Percentiles rank a stretch among this genome's conserved stretches.
Evolutionary conservation across 2,113 vertebrate species (phyloP).

Genomic region (Eira barbara): DNA sequence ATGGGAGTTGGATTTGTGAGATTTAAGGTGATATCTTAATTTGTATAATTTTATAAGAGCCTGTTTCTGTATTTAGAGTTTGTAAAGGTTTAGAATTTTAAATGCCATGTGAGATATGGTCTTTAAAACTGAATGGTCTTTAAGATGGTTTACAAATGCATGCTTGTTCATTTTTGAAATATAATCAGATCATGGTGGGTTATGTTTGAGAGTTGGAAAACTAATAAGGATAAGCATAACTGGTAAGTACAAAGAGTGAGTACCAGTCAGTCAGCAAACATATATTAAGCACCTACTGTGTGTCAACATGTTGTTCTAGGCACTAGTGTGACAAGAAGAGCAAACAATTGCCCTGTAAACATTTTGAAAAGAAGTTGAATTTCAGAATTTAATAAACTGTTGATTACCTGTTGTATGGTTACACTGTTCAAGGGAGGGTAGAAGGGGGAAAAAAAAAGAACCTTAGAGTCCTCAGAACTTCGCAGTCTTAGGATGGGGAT

Average conservation of each 20-base stretch:
- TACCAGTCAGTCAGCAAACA: background rate
- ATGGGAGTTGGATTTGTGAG: background rate
- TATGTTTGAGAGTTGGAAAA: background rate
- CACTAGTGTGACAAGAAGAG: background rate
- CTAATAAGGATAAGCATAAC: background rate
- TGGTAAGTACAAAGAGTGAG: background rate
- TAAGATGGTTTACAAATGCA: background rate
- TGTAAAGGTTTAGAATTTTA: background rate
- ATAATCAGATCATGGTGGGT: background rate
- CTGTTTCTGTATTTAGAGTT: background rate
- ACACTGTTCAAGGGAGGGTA: background rate
- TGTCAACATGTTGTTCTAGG: background rate
- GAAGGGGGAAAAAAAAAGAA: background rate
- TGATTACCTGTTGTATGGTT: background rate
- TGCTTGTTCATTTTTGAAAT: background rate
- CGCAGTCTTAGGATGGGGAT: background rate
- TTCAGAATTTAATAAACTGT: background rate
- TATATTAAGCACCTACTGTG: background rate
- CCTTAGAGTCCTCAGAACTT: background rate
- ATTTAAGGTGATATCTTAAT: conserved; percentile 35
- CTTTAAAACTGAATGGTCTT: conserved; percentile 1
- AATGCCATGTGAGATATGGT: background rate
- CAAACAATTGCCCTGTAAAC: background rate
- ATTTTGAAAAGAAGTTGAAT: background rate
- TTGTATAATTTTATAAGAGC: conserved; percentile 31